Percentiles rank a stretch among this genome's conserved stretches.
phyloP scores from a whole-genome alignment of 2,888 invertebrate species.

The Copidosoma aretas region DNA sequence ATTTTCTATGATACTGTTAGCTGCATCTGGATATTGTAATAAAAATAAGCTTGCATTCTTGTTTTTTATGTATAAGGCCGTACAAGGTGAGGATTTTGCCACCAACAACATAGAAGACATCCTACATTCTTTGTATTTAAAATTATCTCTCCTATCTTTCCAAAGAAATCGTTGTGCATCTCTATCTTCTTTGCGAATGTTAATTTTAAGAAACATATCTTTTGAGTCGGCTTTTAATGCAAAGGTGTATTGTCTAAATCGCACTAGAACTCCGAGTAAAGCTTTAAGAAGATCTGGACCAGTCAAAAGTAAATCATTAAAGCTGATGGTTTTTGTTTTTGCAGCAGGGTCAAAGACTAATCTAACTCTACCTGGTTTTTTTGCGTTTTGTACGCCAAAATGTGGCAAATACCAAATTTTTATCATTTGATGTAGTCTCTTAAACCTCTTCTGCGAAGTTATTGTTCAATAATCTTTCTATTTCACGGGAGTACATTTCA shows the following conservation, averaged over 20 bases:
- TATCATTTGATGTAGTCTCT: not conserved
- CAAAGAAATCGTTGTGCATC: conserved; percentile 15
- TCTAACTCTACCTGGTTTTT: conserved; percentile 8
- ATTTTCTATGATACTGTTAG: not conserved
- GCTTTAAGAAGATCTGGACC: too few relatives aligned
- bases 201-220: too few relatives aligned
- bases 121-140: not conserved
- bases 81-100: conserved; percentile 12
- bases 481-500: not conserved
- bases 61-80: conserved; percentile 16
- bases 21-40: not conserved
- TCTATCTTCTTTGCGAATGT: too few relatives aligned
- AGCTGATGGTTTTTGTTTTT: not conserved
- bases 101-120: conserved; percentile 5
- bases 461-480: not conserved
- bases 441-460: not conserved
- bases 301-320: not conserved
- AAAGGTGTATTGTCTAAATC: conserved; percentile 1
- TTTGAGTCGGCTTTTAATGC: conserved; percentile 13
- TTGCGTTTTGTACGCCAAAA: conserved; percentile 3
- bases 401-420: conserved; percentile 10
- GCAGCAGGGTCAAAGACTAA: conserved; percentile 11
- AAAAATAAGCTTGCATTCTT: not conserved
- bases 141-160: conserved; percentile 16
- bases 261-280: conserved; percentile 4